Percentiles rank a stretch among this genome's conserved stretches.
phyloP scores from a whole-genome alignment of 2,888 invertebrate species.

The Luffia ferchaultella region DNA sequence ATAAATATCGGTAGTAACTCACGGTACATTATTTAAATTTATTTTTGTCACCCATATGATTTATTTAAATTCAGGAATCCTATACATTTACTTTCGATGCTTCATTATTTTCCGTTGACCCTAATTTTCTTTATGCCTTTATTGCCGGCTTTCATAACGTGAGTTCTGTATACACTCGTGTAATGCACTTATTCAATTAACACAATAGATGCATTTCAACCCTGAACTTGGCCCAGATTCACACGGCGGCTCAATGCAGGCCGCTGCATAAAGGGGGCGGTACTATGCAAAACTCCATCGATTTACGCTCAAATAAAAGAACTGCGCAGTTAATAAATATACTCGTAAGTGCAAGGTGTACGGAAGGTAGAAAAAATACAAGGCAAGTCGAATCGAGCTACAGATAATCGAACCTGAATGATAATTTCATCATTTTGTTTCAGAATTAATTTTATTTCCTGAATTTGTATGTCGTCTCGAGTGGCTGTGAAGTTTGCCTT shows the following conservation, averaged over 20 bases:
- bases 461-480: too few species aligned
- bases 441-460: not conserved
- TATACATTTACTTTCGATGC: too few species aligned
- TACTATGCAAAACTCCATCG: conserved; percentile 27
- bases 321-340: not conserved
- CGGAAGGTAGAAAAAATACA: not conserved
- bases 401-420: not conserved
- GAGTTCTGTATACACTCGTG: not conserved
- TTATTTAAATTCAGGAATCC: too few species aligned
- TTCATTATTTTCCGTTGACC: too few species aligned
- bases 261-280: conserved; percentile 5
- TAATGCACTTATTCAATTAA: conserved; percentile 13
- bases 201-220: conserved; percentile 25
- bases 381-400: not conserved
- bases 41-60: too few species aligned
- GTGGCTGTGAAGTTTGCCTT: too few species aligned
- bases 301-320: conserved; percentile 21
- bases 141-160: too few species aligned
- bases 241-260: conserved; percentile 37
- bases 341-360: not conserved
- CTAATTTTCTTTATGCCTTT: too few species aligned
- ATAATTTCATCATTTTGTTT: not conserved
- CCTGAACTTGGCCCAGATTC: conserved; percentile 60
- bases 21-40: too few species aligned
- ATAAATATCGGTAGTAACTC: too few species aligned